phyloP scores from a whole-genome alignment of 2,797 vertebrate species.

The Danio albolineatus region DNA sequence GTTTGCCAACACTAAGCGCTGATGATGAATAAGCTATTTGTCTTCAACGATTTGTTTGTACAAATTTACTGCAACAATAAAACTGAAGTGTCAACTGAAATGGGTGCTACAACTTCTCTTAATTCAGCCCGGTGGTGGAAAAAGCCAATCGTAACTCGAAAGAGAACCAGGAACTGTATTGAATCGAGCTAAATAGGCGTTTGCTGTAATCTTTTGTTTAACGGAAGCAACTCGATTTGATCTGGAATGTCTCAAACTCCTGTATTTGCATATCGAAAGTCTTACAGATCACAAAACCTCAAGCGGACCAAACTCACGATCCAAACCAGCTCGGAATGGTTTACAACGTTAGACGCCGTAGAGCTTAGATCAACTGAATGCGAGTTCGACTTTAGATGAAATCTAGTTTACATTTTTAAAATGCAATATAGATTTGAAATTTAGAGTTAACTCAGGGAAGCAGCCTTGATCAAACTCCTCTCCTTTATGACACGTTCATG shows the following conservation, averaged over 20 bases:
- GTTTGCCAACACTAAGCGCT: constrained; percentile 66
- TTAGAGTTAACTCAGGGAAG: constrained; percentile 81
- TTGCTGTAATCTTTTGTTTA: not conserved
- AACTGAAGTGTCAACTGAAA: constrained; percentile 60
- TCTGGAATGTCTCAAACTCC: not conserved
- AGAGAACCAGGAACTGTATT: constrained; percentile 4
- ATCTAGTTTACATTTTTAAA: constrained; percentile 32
- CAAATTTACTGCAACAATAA: constrained; percentile 63
- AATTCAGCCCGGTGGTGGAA: constrained; percentile 47
- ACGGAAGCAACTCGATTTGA: not conserved
- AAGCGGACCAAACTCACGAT: constrained; percentile 31
- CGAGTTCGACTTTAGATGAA: constrained; percentile 7
- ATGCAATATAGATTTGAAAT: constrained; percentile 41
- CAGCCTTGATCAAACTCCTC: constrained; percentile 83
- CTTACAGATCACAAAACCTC: not conserved
- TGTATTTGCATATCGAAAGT: not conserved
- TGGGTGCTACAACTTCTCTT: constrained; percentile 71
- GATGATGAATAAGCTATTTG: constrained; percentile 67
- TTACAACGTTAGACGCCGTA: constrained; percentile 26
- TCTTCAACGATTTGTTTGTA: constrained; percentile 70
- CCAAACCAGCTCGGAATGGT: constrained; percentile 15
- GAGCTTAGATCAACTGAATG: constrained; percentile 14
- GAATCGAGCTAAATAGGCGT: not conserved
- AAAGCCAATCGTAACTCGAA: constrained; percentile 15
- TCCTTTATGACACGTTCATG: constrained; percentile 67